These are phyloP conservation scores for Madoqua kirkii DNA, from an alignment of 2,113 vertebrate genomes.

Conservation along the genomic window DNA sequence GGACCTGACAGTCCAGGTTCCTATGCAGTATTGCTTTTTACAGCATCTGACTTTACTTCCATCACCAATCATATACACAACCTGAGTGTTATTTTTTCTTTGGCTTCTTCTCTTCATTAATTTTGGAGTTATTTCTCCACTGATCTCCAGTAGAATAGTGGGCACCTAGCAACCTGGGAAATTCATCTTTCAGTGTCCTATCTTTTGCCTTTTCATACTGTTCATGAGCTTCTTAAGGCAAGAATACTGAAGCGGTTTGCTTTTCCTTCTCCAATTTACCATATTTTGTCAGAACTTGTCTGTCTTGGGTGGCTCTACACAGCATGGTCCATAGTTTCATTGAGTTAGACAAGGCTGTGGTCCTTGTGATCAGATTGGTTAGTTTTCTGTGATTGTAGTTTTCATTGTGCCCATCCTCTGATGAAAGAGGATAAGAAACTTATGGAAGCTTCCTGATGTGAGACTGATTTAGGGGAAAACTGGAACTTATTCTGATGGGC, in stretches of 20 bases:
- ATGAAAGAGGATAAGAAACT: not conserved
- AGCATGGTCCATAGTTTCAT: not conserved
- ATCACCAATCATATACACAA: not conserved
- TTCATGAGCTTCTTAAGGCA: not conserved
- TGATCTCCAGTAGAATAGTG: not conserved
- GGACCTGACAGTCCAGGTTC: not conserved
- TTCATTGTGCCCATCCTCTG: not conserved
- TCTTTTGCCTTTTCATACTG: not conserved
- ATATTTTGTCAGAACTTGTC: not conserved
- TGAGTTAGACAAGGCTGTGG: not conserved
- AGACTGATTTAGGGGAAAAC: not conserved
- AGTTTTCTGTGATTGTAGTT: not conserved
- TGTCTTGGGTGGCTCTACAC: not conserved
- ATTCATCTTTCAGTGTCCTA: not conserved
- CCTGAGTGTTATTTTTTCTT: not conserved
- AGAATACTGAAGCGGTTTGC: not conserved
- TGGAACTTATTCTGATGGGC: not conserved
- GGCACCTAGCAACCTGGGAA: not conserved
- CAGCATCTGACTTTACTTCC: not conserved
- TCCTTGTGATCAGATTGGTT: not conserved
- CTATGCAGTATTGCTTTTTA: not conserved
- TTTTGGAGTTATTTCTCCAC: not conserved
- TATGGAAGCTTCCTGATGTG: not conserved
- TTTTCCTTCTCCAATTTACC: not conserved
- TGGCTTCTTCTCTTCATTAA: not conserved